Evolutionary conservation across 2,888 invertebrate species (phyloP).

Genomic region (Nomada hirtipes): DNA sequence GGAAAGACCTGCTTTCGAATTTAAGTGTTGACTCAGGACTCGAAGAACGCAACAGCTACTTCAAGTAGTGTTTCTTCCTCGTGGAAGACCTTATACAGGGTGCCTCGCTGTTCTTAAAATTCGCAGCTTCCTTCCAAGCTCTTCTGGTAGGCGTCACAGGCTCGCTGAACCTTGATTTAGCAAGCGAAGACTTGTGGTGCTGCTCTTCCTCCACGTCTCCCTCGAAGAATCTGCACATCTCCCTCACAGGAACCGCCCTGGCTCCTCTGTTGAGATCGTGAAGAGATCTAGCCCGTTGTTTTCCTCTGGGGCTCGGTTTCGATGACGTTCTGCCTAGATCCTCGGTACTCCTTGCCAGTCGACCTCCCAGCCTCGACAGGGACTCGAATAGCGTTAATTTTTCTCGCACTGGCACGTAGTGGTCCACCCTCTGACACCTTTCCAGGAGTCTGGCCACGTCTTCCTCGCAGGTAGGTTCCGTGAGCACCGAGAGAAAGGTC

Average conservation of each 20-base stretch:
- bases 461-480: conserved; percentile 79
- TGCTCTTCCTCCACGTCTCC: conserved; percentile 81
- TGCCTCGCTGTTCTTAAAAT: conserved; percentile 64
- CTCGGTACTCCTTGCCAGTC: conserved; percentile 88
- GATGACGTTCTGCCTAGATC: conserved; percentile 85
- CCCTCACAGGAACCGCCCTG: conserved; percentile 87
- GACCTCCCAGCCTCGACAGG: conserved; percentile 86
- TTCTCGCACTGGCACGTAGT: conserved; percentile 90
- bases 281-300: conserved; percentile 88
- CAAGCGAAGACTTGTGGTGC: conserved; percentile 32
- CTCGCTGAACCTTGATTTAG: conserved; percentile 69
- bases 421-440: conserved; percentile 86
- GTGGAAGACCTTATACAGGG: conserved; percentile 75
- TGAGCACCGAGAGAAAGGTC: conserved; percentile 61
- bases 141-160: conserved; percentile 54
- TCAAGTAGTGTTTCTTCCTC: conserved; percentile 75
- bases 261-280: conserved; percentile 87
- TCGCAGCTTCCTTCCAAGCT: conserved; percentile 62
- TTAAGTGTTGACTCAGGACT: neutral
- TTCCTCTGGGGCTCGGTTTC: conserved; percentile 84
- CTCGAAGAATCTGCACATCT: conserved; percentile 90
- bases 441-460: conserved; percentile 85
- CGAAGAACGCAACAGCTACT: conserved; percentile 54
- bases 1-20: conserved; percentile 38
- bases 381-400: conserved; percentile 90